A percentile compares a stretch with the other conserved stretches of the same genome.
Conservation (phyloP, 2,113 vertebrate species). For the Upupa epops region DNA sequence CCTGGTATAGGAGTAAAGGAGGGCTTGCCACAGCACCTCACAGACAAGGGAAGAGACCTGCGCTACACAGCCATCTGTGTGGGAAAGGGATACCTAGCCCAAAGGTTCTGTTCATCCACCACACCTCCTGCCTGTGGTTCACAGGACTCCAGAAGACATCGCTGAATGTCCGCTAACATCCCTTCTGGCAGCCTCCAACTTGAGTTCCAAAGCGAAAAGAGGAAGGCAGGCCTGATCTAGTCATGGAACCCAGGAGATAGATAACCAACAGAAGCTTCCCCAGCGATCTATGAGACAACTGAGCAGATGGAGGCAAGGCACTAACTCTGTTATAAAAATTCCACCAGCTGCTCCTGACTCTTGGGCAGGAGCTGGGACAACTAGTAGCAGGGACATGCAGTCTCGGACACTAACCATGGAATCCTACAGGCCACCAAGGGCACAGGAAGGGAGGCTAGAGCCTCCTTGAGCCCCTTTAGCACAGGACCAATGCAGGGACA, state of each 20-base stretch:
- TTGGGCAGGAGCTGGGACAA: not conserved
- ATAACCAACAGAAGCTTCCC: not conserved
- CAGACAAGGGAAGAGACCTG: not conserved
- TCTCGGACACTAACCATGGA: not conserved
- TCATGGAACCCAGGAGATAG: not conserved
- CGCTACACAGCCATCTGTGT: not conserved
- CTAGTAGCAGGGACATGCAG: not conserved
- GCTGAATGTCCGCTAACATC: not conserved
- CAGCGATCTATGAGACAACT: not conserved
- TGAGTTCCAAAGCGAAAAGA: not conserved
- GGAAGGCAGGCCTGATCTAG: not conserved
- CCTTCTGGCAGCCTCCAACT: not conserved
- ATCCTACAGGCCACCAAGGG: not conserved
- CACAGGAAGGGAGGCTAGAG: not conserved
- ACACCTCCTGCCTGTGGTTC: not conserved
- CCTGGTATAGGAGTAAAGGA: not conserved
- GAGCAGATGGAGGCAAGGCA: not conserved
- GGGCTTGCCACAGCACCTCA: not conserved
- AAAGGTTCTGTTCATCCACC: not conserved
- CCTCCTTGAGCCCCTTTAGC: not conserved
- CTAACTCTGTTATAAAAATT: not conserved
- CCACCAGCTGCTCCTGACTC: not conserved
- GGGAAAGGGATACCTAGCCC: not conserved
- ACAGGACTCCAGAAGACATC: not conserved
- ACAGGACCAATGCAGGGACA: not conserved